Evolutionary conservation across 2,113 vertebrate genomes (phyloP).

Genomic region (Nesoenas mayeri): DNA sequence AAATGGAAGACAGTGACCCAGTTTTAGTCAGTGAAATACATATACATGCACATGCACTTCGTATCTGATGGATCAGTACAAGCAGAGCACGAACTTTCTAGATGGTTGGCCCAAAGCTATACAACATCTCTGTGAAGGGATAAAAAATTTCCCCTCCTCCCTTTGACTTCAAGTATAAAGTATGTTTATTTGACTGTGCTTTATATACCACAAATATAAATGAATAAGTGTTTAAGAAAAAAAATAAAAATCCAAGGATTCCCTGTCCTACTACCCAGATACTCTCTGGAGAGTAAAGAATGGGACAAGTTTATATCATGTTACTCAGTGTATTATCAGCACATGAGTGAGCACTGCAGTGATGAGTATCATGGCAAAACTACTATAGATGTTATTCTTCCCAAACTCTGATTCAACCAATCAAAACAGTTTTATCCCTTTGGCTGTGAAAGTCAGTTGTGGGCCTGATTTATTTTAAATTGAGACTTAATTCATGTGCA

Average conservation of each 20-base stretch:
- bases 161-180: not conserved
- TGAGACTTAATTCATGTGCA: not conserved
- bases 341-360: not conserved
- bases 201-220: not conserved
- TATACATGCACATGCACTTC: fast-evolving
- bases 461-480: not conserved
- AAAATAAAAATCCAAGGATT: not conserved
- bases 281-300: not conserved
- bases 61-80: not conserved
- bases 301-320: not conserved
- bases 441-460: not conserved
- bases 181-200: not conserved
- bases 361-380: not conserved
- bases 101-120: not conserved
- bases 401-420: not conserved
- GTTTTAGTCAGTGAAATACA: not conserved
- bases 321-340: not conserved
- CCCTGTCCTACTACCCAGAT: not conserved
- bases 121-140: not conserved
- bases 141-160: fast-evolving
- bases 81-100: not conserved
- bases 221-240: not conserved
- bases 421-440: not conserved
- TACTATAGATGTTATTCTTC: not conserved
- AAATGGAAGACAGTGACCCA: not conserved